phyloP scores from a whole-genome alignment of 2,888 invertebrate species.

The Netelia melanura region DNA sequence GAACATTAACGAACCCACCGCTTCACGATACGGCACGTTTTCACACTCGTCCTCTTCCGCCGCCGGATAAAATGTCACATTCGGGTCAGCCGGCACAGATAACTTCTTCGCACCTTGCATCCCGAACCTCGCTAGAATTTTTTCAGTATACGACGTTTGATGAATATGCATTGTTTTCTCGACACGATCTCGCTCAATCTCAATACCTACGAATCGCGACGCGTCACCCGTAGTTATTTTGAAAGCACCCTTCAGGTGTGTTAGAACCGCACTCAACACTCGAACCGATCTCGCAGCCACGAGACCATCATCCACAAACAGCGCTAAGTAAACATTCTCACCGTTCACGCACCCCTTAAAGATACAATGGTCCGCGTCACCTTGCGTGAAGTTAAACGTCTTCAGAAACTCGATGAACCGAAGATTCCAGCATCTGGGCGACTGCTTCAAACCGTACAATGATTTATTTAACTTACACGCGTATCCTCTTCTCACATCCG shows the following conservation, averaged over 20 bases:
- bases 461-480: slow-evolving; percentile 62
- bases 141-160: slow-evolving; percentile 65
- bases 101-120: slow-evolving; percentile 61
- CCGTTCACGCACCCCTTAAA: slow-evolving; percentile 34
- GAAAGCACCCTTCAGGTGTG: slow-evolving; percentile 53
- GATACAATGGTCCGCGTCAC: slow-evolving; percentile 46
- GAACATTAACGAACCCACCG: slow-evolving; percentile 7
- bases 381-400: slow-evolving; percentile 43
- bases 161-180: slow-evolving; percentile 63
- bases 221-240: slow-evolving; percentile 53
- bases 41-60: slow-evolving; percentile 21
- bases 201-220: slow-evolving; percentile 50
- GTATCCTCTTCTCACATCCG: neutral
- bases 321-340: slow-evolving; percentile 46
- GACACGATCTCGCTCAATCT: slow-evolving; percentile 64
- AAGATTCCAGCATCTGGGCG: slow-evolving; percentile 64
- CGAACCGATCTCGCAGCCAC: slow-evolving; percentile 57
- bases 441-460: slow-evolving; percentile 64
- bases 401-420: slow-evolving; percentile 56
- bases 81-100: slow-evolving; percentile 42
- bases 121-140: slow-evolving; percentile 63
- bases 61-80: slow-evolving; percentile 23
- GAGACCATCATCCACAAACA: slow-evolving; percentile 66
- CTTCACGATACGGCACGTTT: slow-evolving; percentile 3
- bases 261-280: slow-evolving; percentile 53